These are phyloP conservation scores for Triops longicaudatus DNA, from an alignment of 1,140 invertebrate species.

Conservation along the genomic window DNA sequence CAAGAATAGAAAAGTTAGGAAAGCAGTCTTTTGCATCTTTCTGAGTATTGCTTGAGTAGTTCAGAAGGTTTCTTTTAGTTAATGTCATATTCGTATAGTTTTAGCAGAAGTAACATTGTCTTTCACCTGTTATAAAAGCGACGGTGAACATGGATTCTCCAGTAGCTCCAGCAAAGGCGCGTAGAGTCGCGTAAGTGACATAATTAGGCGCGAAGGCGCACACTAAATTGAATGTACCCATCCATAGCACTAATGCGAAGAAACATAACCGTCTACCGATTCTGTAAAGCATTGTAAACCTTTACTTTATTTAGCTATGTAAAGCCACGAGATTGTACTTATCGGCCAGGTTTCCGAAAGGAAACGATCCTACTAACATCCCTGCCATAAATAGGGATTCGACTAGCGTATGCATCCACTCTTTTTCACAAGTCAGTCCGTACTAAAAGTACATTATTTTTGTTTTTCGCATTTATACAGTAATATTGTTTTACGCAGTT, in stretches of 20 bases:
- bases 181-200: conserved; percentile 6
- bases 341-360: conserved; percentile 24
- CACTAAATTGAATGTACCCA: conserved; percentile 13
- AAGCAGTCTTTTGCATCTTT: too few relatives aligned
- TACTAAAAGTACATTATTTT: conserved; percentile 14
- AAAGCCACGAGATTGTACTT: conserved; percentile 7
- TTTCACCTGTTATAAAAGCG: conserved; percentile 22
- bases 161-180: conserved; percentile 23
- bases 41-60: too few relatives aligned
- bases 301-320: not conserved
- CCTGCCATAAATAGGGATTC: conserved; percentile 27
- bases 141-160: conserved; percentile 20
- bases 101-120: too few relatives aligned
- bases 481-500: too few relatives aligned
- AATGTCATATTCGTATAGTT: too few relatives aligned
- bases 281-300: not conserved
- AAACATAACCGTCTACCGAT: conserved; percentile 18
- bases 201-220: conserved; percentile 20
- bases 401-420: conserved; percentile 22
- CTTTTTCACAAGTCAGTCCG: conserved; percentile 23
- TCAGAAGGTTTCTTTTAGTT: too few relatives aligned
- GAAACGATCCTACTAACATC: conserved; percentile 24
- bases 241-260: conserved; percentile 5
- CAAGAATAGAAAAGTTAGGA: not conserved
- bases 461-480: not conserved